These are phyloP conservation scores for Calliopsis andreniformis DNA, from an alignment of 1,140 invertebrate genomes.

Conservation along the genomic window DNA sequence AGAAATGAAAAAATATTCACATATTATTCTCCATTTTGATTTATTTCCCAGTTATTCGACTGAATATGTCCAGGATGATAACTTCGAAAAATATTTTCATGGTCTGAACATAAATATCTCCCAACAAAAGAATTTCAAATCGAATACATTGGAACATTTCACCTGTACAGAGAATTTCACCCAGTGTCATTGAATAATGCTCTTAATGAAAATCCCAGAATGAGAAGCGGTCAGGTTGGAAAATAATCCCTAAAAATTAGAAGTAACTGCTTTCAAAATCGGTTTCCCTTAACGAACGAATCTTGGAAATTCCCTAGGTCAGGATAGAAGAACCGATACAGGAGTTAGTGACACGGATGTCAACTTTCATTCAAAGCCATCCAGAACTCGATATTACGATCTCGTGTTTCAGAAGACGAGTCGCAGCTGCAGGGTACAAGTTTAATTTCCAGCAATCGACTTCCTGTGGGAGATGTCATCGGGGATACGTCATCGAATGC, in stretches of 20 bases:
- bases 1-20: no score
- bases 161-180: no score
- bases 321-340: neutral
- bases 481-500: neutral
- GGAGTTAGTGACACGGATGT: neutral
- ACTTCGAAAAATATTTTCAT: no score
- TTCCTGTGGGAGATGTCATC: constrained; percentile 1
- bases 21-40: no score
- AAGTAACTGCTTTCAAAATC: neutral
- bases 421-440: constrained; percentile 49
- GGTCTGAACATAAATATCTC: no score
- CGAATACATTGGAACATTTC: no score
- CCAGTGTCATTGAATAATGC: no score
- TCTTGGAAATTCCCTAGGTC: neutral
- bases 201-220: neutral
- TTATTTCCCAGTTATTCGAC: no score
- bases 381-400: constrained; percentile 39
- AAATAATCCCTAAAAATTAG: neutral
- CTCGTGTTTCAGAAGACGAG: constrained; percentile 19
- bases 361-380: neutral
- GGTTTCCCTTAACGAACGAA: neutral
- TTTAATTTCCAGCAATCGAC: constrained; percentile 46
- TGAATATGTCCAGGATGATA: no score
- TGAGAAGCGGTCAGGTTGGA: neutral
- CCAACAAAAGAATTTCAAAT: no score